Evolutionary conservation across 1,140 invertebrate species (phyloP), one percentile per base, ranked within the genome.

Genomic region (Micrasema longulum): DNA sequence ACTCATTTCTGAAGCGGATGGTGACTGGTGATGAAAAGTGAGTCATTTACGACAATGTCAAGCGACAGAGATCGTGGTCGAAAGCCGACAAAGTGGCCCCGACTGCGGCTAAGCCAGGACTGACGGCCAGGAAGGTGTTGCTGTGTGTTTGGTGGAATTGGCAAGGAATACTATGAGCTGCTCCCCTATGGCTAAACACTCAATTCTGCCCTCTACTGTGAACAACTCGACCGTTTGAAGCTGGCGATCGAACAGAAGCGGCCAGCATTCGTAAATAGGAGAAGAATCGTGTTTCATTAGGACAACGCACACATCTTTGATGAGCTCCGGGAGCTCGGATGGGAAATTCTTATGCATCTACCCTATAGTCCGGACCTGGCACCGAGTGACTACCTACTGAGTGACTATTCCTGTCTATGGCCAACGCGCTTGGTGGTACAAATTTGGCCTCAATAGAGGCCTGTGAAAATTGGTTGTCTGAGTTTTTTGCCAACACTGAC

Each of bases 311-410:
- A n/a, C n/a, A n/a, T n/a, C n/a, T n/a, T n/a, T n/a, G n/a, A n/a
- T n/a, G n/a, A 38, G 36, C 36, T 38, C 36, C 36, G 36, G 36
- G 36, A 38, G 36, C 47, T 50, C 47, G 47, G 47, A 50, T 50
- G 47, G 47, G 47, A 50, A 50, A 18, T 50, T 50, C 47, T 50
- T 50, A 50, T 50, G 47, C 47, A 50, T 50, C 53, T n/a, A 57
- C 23, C 35, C 23, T 57, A 57, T 31, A 57, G 1, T 57, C 23
- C 2, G 35, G 53, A 38, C 23, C n/a, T 35, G 53, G 53, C 23
- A 35, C 35, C 23, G 14, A 57, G 47, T 50, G 47, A 50, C 47
- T 50, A 50, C 47, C 47, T n/a, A n/a, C n/a, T n/a, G n/a, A n/a
- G n/a, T n/a, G n/a, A n/a, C n/a, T n/a, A n/a, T n/a, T n/a, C n/a